Evolutionary conservation across 2,113 vertebrate species (phyloP), one percentile per base, ranked within the genome.

Genomic region (Platichthys stellatus): DNA sequence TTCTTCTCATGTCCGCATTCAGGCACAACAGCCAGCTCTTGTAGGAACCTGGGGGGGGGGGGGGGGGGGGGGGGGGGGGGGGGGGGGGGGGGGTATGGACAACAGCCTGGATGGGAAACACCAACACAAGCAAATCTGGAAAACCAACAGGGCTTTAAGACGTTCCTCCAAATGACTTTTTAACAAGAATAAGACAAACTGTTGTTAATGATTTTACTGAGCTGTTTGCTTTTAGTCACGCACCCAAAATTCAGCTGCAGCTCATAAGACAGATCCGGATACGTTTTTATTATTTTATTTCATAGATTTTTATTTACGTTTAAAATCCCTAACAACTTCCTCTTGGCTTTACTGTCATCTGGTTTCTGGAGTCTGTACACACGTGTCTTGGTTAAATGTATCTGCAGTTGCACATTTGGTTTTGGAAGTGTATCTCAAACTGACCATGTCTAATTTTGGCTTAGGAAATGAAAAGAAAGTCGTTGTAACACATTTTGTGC

Each of bases 1-100:
- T 80, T 84, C 63, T 81, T 84, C 76, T 85, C 86, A 68, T 72
- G 63, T 35, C 76, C 76, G 70, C 77, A 82, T 82, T 76, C 54
- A 68, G 72, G 35, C 63, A 69, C 68, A 75, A 72, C 68, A 69
- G 81, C 28, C n/a, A 54, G 60, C 71, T 75, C 80, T 75, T 80
- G 78, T 80, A 65, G 75, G 2, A 35, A 62, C 62, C 63, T 49
- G 72, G 76, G 82, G 60, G 67, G 70, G 20, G 24, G 70, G 28
- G 63, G 69, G 24, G 79, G 80, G n/a, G n/a, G n/a, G n/a, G n/a
- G 67, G 70, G 20, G 56, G 60, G 5, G 6, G 24, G 24, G 24
- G 24, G 24, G 24, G 24, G 24, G 24, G 70, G 28, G 63, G 69
- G 24, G 79, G 80, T 8, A 1, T 63, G 64, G 65, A 76, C 14